A percentile compares a stretch with the other conserved stretches of the same genome.
Conservation (phyloP, 2,113 vertebrate species). For the Piliocolobus tephrosceles region DNA sequence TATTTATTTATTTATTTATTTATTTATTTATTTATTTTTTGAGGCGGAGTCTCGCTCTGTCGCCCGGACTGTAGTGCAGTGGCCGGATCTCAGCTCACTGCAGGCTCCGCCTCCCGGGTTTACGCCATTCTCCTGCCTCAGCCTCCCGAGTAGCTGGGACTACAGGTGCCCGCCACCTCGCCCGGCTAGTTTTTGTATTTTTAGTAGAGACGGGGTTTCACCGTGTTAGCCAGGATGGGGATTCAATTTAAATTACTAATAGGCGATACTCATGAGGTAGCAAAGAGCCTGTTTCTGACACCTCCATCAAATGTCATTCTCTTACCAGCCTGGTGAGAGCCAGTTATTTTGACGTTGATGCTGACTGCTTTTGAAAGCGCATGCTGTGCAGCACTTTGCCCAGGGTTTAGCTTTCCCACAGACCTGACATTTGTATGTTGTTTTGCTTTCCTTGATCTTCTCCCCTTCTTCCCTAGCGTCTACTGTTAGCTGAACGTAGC, state of each 20-base stretch:
- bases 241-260: constrained; percentile 44
- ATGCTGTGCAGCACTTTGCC: not conserved
- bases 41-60: too few relatives aligned
- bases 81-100: too few relatives aligned
- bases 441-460: constrained; percentile 31
- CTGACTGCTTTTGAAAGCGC: constrained; percentile 13
- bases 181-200: too few relatives aligned
- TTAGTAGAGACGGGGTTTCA: too few relatives aligned
- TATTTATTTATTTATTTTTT: too few relatives aligned
- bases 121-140: too few relatives aligned
- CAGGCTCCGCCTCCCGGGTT: too few relatives aligned
- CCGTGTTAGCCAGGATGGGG: too few relatives aligned
- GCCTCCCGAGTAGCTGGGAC: too few relatives aligned
- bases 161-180: too few relatives aligned
- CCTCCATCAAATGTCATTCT: not conserved
- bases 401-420: constrained; percentile 20
- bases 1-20: too few relatives aligned
- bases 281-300: not conserved
- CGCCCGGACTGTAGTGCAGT: too few relatives aligned
- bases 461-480: not conserved
- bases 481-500: not conserved
- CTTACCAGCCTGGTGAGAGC: not conserved
- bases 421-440: not conserved
- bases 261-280: not conserved
- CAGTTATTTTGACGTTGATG: not conserved